A percentile compares a stretch with the other conserved stretches of the same genome.
Evolutionary conservation across 2,888 invertebrate genomes (phyloP).

Genomic region (Crepidodera aurea): DNA sequence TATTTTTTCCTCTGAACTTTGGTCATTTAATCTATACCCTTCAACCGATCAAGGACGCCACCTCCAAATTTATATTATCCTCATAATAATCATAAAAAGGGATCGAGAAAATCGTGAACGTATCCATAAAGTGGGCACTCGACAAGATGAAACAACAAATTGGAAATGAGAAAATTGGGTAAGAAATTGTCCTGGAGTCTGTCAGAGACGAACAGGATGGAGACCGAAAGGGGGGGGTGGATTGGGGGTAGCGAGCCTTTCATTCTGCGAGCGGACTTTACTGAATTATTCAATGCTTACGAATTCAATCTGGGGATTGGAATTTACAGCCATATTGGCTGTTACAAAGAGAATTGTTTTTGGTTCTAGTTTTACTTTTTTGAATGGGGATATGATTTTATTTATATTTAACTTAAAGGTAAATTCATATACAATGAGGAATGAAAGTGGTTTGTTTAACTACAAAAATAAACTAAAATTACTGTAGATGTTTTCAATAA

Average conservation of each 20-base stretch:
- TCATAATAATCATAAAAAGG: conserved; percentile 53
- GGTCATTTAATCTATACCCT: background rate
- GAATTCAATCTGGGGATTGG: conserved; percentile 44
- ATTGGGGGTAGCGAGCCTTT: conserved; percentile 31
- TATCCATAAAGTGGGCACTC: conserved; percentile 52
- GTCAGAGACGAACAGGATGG: conserved; percentile 40
- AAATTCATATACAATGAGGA: no score
- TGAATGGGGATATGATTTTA: conserved; percentile 13
- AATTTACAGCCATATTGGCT: conserved; percentile 32
- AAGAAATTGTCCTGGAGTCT: conserved; percentile 46
- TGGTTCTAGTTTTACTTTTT: conserved; percentile 6
- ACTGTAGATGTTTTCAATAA: no score
- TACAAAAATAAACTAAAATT: no score
- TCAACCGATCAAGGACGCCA: background rate
- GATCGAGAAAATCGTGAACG: conserved; percentile 50
- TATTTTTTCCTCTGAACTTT: background rate
- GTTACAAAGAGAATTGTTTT: conserved; percentile 30
- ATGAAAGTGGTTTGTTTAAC: no score
- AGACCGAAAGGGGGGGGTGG: conserved; percentile 27
- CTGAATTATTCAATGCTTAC: conserved; percentile 49
- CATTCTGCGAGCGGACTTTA: conserved; percentile 46
- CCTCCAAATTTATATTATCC: conserved; percentile 45
- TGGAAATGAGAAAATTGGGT: conserved; percentile 50
- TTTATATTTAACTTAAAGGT: conserved; percentile 4
- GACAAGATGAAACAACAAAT: conserved; percentile 55